phyloP scores from a whole-genome alignment of 1,140 invertebrate species.

The Diachasmimorpha longicaudata region DNA sequence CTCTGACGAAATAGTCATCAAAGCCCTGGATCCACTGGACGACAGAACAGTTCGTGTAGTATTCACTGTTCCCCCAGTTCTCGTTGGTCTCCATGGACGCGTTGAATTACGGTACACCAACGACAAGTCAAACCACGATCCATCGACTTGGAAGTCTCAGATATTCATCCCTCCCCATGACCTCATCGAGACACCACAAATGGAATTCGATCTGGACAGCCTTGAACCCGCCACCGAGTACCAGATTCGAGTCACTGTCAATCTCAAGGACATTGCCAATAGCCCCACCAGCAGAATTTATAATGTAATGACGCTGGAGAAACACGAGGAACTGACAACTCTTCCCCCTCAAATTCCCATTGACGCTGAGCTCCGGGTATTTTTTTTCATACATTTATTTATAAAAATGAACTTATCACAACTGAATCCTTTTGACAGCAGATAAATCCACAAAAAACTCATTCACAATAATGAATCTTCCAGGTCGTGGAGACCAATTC shows the following conservation, averaged over 20 bases:
- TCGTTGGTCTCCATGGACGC: slow-evolving; percentile 84
- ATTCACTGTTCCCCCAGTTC: slow-evolving; percentile 79
- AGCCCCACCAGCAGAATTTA: slow-evolving; percentile 77
- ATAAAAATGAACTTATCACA: too few relatives aligned
- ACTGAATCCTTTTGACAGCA: too few relatives aligned
- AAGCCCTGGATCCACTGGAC: slow-evolving; percentile 76
- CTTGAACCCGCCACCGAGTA: slow-evolving; percentile 82
- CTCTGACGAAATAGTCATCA: slow-evolving; percentile 67
- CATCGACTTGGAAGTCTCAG: slow-evolving; percentile 79
- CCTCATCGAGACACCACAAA: slow-evolving; percentile 79
- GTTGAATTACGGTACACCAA: slow-evolving; percentile 83
- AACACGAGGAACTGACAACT: slow-evolving; percentile 57
- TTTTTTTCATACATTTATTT: too few relatives aligned
- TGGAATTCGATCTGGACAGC: slow-evolving; percentile 80
- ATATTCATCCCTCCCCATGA: slow-evolving; percentile 84
- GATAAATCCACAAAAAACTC: too few relatives aligned
- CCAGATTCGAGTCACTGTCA: slow-evolving; percentile 79
- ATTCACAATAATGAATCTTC: too few relatives aligned
- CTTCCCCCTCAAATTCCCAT: slow-evolving; percentile 71
- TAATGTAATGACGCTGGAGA: slow-evolving; percentile 70
- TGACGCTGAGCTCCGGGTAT: slow-evolving; percentile 70
- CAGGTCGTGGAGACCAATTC: slow-evolving; percentile 76
- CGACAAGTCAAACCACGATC: slow-evolving; percentile 71
- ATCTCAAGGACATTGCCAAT: slow-evolving; percentile 74
- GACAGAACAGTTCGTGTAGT: slow-evolving; percentile 78